Base-by-base conservation (phyloP, 2,113 vertebrate genomes). In the Ameiurus melas region DNA sequence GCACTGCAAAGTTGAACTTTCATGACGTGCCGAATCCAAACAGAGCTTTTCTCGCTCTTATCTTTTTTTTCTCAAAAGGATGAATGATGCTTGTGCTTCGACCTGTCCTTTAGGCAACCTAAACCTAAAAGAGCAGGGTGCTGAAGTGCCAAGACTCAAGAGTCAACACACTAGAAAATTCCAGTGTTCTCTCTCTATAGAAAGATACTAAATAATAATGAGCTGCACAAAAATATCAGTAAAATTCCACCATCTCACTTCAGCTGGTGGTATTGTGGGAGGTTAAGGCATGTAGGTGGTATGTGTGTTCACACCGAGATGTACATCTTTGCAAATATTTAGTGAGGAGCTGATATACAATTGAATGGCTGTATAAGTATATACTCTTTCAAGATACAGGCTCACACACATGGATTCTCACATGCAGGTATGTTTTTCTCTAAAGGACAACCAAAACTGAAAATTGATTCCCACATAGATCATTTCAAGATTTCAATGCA, bases 21-120 rank as follows among this genome's bases (percentile, higher is more conserved):
- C 47, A 86, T 87, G 60, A 88, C 51, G 86, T 86, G 84, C 85
- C 33, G 57, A 88, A 91, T 88, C 82, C 86, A 90, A 91, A 92
- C 84, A 90, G 85, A 85, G 80, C 64, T 86, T 87, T 91, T 89
- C 58, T 88, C 83, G 12, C 60, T 10, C 58, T 30, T 84, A 5
- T 53, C 4, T 86, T 58, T 75, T 85, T 84, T 57, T 53, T 86
- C 39, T 79, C 25, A 47, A 73, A 66, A 68, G 85, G 78, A 90
- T 87, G 87, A 91, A 86, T 43, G 90, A 87, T 87, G 89, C 86
- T 73, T 73, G 71, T 68, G 83, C 87, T 87, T 90, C 83, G 89
- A 91, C 89, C 91, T 91, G 91, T 91, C 89, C 89, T 90, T 89
- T 84, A 92, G 66, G 79, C 87, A 89, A 85, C 87, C 73, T 70